These are phyloP conservation scores for Meganola albula DNA, from an alignment of 2,888 invertebrate species.

Conservation along the genomic window DNA sequence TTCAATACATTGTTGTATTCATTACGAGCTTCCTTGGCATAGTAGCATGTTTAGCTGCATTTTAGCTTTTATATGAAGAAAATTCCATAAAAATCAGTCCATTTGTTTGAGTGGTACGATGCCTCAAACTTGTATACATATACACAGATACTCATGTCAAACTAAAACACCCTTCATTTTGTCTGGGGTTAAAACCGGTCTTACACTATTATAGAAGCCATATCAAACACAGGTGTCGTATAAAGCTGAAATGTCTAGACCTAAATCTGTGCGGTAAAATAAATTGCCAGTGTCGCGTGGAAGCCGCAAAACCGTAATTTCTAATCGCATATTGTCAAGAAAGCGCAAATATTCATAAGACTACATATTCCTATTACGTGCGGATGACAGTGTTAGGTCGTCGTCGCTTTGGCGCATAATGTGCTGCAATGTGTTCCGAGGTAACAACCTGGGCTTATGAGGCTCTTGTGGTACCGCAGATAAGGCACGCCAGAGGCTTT, in stretches of 20 bases:
- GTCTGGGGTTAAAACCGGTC: no score
- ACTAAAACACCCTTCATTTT: no score
- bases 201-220: no score
- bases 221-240: constrained; percentile 2
- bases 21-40: no score
- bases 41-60: no score
- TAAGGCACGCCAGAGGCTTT: constrained; percentile 70
- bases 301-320: constrained; percentile 36
- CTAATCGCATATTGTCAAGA: constrained; percentile 48
- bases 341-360: constrained; percentile 59
- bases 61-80: no score
- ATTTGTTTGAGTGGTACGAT: no score
- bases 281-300: constrained; percentile 22
- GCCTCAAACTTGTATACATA: no score
- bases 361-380: constrained; percentile 63
- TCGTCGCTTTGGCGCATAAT: constrained; percentile 62
- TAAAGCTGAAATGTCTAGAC: constrained; percentile 4
- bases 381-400: constrained; percentile 51
- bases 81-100: no score
- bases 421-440: constrained; percentile 70
- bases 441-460: constrained; percentile 71
- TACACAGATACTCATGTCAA: no score
- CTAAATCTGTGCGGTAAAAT: constrained; percentile 17
- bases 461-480: constrained; percentile 60
- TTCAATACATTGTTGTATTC: no score